Evolutionary conservation across 2,113 vertebrate species (phyloP), one percentile per base, ranked within the genome.

Genomic region (Hirundichthys speculiger): DNA sequence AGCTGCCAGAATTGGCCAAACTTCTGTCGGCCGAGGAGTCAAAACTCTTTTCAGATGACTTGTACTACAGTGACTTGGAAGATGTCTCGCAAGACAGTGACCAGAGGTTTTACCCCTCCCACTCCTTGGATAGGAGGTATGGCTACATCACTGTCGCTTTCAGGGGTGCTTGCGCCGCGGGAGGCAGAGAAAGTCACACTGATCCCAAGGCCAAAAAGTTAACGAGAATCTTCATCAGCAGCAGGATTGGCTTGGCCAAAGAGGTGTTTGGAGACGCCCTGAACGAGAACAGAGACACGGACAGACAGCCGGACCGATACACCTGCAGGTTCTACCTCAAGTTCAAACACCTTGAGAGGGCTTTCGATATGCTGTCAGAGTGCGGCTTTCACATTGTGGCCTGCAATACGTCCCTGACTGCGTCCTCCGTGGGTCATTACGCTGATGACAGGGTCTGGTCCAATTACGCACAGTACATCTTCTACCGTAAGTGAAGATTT

Each of bases 381-480:
- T 95, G 93, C 90, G 97, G 97, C 89, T 99, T 99, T 93, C 95
- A 96, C 92, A 95, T 99, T 89, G 95, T 98, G 69, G 97, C 97
- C 91, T 98, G 96, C 85, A 98, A 97, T 77, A 96, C 97, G 54
- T 96, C 96, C 0, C 94, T 98, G 88, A 96, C 95, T 1, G 94
- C 96, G 50, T 94, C 96, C 66, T 92, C 96, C 34, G 60, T 94
- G 85, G 95, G 91, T 80, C 94, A 95, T 64, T 96, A 97, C 63
- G 93, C 93, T 18, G 96, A 98, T 5, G 96, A 98, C 92, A 96
- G 93, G 90, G 90, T 96, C 88, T 99, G 97, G 97, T 97, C 95
- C 90, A 99, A 95, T 91, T 96, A 95, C 89, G 96, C 97, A 1
- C 97, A 99, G 91, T 99, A 99, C 5, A 95, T 99, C 94, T 99